Evolutionary conservation across 1,140 invertebrate genomes (phyloP).

Genomic region (Antheraea pernyi): DNA sequence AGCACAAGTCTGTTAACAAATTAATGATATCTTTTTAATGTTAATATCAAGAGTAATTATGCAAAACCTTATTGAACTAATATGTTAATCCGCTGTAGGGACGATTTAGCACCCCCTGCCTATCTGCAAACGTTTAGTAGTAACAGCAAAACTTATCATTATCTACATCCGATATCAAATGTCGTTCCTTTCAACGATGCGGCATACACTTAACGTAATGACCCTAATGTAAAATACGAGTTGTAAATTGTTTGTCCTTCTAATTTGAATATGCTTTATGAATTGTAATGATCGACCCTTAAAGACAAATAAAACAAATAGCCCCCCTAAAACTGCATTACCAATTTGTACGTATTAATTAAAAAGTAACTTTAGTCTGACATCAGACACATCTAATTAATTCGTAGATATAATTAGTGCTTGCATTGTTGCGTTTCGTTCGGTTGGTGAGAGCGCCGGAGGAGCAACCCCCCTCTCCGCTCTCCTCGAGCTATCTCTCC

Average conservation of each 20-base stretch:
- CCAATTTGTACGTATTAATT: too few species aligned
- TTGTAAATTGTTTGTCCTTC: background rate
- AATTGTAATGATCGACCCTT: background rate
- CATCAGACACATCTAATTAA: too few species aligned
- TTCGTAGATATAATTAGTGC: too few species aligned
- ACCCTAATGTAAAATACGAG: constrained; percentile 5
- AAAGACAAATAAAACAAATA: background rate
- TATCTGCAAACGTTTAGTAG: constrained; percentile 50
- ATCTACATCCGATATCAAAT: constrained; percentile 55
- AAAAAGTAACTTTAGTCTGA: too few species aligned
- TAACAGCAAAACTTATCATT: constrained; percentile 39
- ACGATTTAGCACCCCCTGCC: constrained; percentile 69
- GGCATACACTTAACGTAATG: constrained; percentile 6
- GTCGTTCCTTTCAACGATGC: constrained; percentile 53
- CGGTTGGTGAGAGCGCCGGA: too few species aligned
- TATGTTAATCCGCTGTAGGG: constrained; percentile 65
- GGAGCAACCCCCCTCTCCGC: too few species aligned
- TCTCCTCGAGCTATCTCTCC: too few species aligned
- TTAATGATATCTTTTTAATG: background rate
- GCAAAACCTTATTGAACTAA: constrained; percentile 61
- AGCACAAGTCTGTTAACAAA: too few species aligned
- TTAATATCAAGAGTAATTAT: constrained; percentile 47
- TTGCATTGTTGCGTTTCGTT: too few species aligned
- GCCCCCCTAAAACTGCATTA: too few species aligned
- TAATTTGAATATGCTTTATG: background rate